Base-by-base conservation (phyloP, 2,888 invertebrate species). In the Drosophila neoperkinsi region DNA sequence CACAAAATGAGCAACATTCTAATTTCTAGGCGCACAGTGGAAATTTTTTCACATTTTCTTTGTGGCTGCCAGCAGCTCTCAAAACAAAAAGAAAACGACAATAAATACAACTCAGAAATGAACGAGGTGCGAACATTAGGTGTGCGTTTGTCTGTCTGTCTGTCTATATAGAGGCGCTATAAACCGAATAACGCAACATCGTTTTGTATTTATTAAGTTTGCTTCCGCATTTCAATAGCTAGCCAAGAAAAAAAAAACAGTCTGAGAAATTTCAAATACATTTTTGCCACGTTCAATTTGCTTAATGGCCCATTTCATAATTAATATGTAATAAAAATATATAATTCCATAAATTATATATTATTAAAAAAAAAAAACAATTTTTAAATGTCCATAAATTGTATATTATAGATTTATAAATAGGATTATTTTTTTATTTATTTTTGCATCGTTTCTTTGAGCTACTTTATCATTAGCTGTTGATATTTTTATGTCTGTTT, bases 401-500 rank as follows among this genome's bases (percentile, higher is more conserved):
- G 66, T 66, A 77, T 38, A 52, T 18, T 30, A 4, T 53, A 18
- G 1, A 18, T 28, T 5, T 5, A 10, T 16, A 21, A 21, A 46
- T 9, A 16, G 4, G 9, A 9, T 21, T 16, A n/a, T 21, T 21
- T 16, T 21, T 21, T 13, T 4, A 1, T n/a, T 38, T 41, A 4
- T 10, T 41, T 21, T 21, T 11, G 5, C 43, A 5, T 43, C 25
- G 7, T 25, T 50, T 50, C 21, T 43, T 43, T 50, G 43, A n/a
- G 3, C 30, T 28, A 18, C 28, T 72, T 46, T 34, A 49, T 74
- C 46, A 64, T 49, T 50, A 50, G n/a, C 25, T 65, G 87, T 58
- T 86, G 74, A 88, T 81, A 73, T 69, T 67, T 77, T 77, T 56
- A 85, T 88, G 71, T 59, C 10, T 57, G 64, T 60, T 82, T 67